Evolutionary conservation across 2,113 vertebrate species (phyloP), one percentile per base, ranked within the genome.

Genomic region (Channa maculata): DNA sequence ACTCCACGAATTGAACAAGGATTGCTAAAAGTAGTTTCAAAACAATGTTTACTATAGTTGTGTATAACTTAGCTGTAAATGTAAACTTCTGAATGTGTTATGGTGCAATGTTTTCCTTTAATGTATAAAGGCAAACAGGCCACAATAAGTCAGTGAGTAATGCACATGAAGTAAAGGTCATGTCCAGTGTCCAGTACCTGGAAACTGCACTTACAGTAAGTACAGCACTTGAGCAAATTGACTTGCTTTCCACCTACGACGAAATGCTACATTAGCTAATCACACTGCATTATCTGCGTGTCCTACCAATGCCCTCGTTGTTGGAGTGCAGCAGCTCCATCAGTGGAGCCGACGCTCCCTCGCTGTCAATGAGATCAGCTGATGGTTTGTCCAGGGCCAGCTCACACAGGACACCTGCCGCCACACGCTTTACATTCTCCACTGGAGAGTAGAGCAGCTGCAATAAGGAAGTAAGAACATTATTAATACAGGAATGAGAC

Each of bases 371-470:
- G 8, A 91, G 70, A 62, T 96, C 94, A 0, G 98, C 97, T 0
- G 96, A 96, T 37, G 90, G 94, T 84, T 98, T 99, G 91, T 99
- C 97, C 91, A 97, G 95, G 49, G 98, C 97, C 86, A 99, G 93
- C 86, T 99, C 98, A 77, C 97, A 99, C 12, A 99, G 95, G 6
- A 95, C 95, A 33, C 97, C 97, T 0, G 98, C 96, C 33, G 96
- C 96, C 80, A 99, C 98, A 64, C 98, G 95, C 82, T 98, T 98
- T 87, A 99, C 96, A n/a, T 99, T 99, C 84, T 99, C 97, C 51
- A 97, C 96, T 41, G 96, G 96, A 58, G 97, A 99, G 91, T 98
- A 99, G 70, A 99, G 96, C 67, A 99, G 90, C 98, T 99, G 85
- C 10, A 43, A 44, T 38, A 14, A 12, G 9, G 4, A 11, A 67